These are phyloP conservation scores for Meteorus colon DNA, from an alignment of 2,888 invertebrate species.

Conservation along the genomic window DNA sequence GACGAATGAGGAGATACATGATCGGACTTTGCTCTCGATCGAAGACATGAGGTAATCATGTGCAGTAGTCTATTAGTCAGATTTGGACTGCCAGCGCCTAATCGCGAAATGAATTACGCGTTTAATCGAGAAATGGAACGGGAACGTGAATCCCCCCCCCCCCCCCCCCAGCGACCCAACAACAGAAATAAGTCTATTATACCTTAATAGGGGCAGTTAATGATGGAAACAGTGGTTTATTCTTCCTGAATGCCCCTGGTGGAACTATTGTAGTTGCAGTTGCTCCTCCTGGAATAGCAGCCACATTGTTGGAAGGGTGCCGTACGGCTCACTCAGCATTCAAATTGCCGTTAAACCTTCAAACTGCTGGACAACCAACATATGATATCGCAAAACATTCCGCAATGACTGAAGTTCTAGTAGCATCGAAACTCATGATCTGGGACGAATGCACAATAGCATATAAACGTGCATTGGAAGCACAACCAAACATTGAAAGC, in stretches of 20 bases:
- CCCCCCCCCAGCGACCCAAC: too few species aligned
- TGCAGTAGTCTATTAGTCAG: conserved; percentile 50
- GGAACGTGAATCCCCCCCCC: conserved; percentile 61
- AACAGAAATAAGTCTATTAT: conserved; percentile 50
- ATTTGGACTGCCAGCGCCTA: conserved; percentile 57
- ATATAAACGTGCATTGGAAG: conserved; percentile 63
- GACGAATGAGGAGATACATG: conserved; percentile 45
- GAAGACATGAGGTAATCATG: conserved; percentile 64
- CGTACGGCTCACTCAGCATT: conserved; percentile 69
- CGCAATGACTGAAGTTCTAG: conserved; percentile 45
- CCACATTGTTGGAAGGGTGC: conserved; percentile 53
- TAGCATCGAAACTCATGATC: conserved; percentile 53
- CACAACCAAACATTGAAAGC: conserved; percentile 57
- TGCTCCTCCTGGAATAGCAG: conserved; percentile 68
- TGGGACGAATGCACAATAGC: conserved; percentile 44
- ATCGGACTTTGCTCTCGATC: conserved; percentile 58
- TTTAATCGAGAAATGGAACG: conserved; percentile 62
- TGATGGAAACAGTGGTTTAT: conserved; percentile 53
- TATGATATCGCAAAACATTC: conserved; percentile 57
- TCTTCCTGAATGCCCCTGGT: conserved; percentile 41
- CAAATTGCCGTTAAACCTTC: conserved; percentile 59
- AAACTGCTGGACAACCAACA: conserved; percentile 53
- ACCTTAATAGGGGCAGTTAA: conserved; percentile 47
- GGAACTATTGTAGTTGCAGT: conserved; percentile 55
- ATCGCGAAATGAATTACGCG: conserved; percentile 54